Evolutionary conservation across 2,888 invertebrate genomes (phyloP).

Genomic region (Rhimphoctona megacephalus): DNA sequence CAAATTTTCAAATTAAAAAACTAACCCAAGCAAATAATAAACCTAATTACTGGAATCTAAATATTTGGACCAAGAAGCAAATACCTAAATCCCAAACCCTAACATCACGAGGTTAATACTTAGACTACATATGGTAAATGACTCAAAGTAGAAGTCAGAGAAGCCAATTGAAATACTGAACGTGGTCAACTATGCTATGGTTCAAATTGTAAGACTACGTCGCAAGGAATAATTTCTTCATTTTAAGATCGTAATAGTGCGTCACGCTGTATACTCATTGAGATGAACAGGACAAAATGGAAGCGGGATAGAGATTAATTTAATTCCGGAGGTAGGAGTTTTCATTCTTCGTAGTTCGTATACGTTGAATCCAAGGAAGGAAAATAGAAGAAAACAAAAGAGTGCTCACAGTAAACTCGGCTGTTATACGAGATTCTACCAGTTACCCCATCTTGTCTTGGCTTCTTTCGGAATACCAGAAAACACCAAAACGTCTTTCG

Average conservation of each 20-base stretch:
- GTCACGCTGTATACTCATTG: conserved; percentile 25
- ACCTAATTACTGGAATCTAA: background rate
- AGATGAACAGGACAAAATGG: conserved; percentile 10
- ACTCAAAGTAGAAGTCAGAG: background rate
- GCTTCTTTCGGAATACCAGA: conserved; percentile 27
- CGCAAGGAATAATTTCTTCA: conserved; percentile 9
- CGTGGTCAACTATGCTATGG: background rate
- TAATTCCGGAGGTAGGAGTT: conserved; percentile 48
- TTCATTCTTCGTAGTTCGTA: conserved; percentile 8
- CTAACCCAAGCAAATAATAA: too few species aligned
- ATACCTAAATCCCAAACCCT: background rate
- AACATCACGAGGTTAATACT: background rate
- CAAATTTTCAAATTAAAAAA: background rate
- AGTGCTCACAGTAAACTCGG: conserved; percentile 19
- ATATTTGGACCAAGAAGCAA: background rate
- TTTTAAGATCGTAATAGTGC: conserved; percentile 35
- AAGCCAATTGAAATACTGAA: background rate
- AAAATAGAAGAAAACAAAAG: conserved; percentile 36
- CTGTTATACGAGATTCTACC: conserved; percentile 41
- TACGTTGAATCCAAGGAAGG: conserved; percentile 25
- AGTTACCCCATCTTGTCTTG: background rate
- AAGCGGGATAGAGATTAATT: conserved; percentile 43
- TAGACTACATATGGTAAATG: background rate
- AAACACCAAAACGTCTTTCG: conserved; percentile 48
- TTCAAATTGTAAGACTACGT: background rate